Conservation (phyloP, 2,797 vertebrate genomes). For the Poecile montanus region DNA sequence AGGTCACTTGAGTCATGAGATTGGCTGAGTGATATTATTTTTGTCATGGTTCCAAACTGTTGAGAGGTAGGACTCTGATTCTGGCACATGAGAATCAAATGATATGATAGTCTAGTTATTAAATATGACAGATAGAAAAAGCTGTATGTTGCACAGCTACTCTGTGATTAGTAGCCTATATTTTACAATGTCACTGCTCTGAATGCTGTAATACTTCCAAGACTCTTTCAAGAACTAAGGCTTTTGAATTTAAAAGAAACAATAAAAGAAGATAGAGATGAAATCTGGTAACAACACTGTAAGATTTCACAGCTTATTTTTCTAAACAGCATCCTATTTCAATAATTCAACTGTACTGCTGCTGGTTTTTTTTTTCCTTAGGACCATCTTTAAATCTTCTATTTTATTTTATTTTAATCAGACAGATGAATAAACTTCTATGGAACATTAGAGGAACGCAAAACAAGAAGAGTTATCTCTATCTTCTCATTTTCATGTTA, state of each 20-base stretch:
- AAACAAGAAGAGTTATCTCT: conserved; percentile 33
- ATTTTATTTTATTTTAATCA: conserved; percentile 32
- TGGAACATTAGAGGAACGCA: neutral
- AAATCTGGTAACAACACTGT: conserved; percentile 29
- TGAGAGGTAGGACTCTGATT: conserved; percentile 69
- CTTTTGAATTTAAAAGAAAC: conserved; percentile 47
- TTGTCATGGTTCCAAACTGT: conserved; percentile 76
- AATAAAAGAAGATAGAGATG: conserved; percentile 41
- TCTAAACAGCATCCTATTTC: conserved; percentile 13
- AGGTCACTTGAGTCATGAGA: conserved; percentile 72
- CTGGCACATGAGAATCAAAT: conserved; percentile 76
- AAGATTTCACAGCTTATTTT: conserved; percentile 49
- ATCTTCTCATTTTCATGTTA: conserved; percentile 16
- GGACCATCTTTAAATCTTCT: neutral
- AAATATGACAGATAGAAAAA: conserved; percentile 76
- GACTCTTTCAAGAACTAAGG: conserved; percentile 58
- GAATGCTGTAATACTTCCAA: conserved; percentile 53
- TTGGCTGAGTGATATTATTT: conserved; percentile 76
- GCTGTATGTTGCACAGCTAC: conserved; percentile 62
- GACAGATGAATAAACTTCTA: conserved; percentile 4
- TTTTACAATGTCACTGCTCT: conserved; percentile 63
- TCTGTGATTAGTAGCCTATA: conserved; percentile 69
- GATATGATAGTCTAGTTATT: conserved; percentile 77
- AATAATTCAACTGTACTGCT: neutral
- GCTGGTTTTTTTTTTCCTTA: neutral